A percentile compares a stretch with the other conserved stretches of the same genome.
Evolutionary conservation across 2,113 vertebrate genomes (phyloP).

Genomic region (Percopsis transmontana): DNA sequence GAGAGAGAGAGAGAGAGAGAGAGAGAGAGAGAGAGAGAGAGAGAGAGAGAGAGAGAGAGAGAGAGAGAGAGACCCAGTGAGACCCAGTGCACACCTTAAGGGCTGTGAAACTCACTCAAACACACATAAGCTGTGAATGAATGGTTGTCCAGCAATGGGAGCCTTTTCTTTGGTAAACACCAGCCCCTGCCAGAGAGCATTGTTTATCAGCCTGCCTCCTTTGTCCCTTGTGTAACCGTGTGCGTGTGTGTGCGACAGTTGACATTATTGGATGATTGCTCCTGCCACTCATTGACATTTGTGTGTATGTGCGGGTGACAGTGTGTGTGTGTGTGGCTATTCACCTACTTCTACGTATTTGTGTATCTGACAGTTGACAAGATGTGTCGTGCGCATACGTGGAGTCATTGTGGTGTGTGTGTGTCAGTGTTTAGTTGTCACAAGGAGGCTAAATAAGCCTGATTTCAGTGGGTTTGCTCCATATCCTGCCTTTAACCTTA

Average conservation of each 20-base stretch:
- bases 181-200: slow-evolving; percentile 68
- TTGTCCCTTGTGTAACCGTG: slow-evolving; percentile 51
- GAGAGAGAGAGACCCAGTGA: slow-evolving; percentile 4
- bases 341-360: neutral
- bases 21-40: neutral
- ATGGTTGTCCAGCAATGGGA: slow-evolving; percentile 71
- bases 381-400: too few relatives aligned
- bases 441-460: too few relatives aligned
- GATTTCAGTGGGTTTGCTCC: too few relatives aligned
- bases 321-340: slow-evolving; percentile 1
- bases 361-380: neutral
- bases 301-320: slow-evolving; percentile 5
- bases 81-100: neutral
- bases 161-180: slow-evolving; percentile 72
- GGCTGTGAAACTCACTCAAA: neutral
- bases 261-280: slow-evolving; percentile 47
- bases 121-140: slow-evolving; percentile 31
- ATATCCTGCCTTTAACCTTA: neutral
- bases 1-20: neutral
- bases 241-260: slow-evolving; percentile 24
- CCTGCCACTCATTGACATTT: neutral
- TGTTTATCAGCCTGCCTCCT: slow-evolving; percentile 69
- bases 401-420: neutral
- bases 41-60: neutral
- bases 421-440: neutral